Conservation (phyloP, 2,888 invertebrate species). For the Synanthedon vespiformis region DNA sequence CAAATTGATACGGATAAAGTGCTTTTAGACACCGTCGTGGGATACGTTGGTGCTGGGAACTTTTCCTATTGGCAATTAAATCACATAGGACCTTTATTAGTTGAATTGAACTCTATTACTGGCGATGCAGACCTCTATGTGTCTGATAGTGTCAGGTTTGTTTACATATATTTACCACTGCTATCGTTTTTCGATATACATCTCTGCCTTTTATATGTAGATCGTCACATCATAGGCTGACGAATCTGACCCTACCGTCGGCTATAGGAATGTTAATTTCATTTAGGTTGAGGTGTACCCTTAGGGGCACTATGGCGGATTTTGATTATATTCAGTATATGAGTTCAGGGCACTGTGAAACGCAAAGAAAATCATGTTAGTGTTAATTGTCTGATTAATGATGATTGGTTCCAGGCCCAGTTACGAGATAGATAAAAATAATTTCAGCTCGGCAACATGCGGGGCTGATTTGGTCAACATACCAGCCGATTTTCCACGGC, state of each 20-base stretch:
- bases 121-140: conserved; percentile 61
- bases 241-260: too few species aligned
- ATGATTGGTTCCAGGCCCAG: conserved; percentile 38
- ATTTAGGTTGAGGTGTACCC: too few species aligned
- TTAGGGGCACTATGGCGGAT: too few species aligned
- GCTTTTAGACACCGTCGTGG: conserved; percentile 45
- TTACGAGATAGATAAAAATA: conserved; percentile 45
- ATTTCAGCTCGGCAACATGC: conserved; percentile 54
- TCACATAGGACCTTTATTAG: conserved; percentile 40
- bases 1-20: conserved; percentile 37
- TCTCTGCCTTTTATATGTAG: too few species aligned
- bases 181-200: neutral
- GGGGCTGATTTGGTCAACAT: conserved; percentile 42
- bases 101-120: conserved; percentile 43
- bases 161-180: conserved; percentile 2
- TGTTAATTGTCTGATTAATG: too few species aligned
- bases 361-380: too few species aligned
- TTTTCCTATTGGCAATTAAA: conserved; percentile 61
- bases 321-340: too few species aligned
- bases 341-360: too few species aligned
- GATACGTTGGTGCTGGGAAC: conserved; percentile 50
- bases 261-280: too few species aligned
- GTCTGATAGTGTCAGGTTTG: conserved; percentile 45
- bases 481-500: conserved; percentile 46
- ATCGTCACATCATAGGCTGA: too few species aligned